These are phyloP conservation scores for Sebastiscus tertius DNA, from an alignment of 2,797 vertebrate genomes.

Conservation along the genomic window DNA sequence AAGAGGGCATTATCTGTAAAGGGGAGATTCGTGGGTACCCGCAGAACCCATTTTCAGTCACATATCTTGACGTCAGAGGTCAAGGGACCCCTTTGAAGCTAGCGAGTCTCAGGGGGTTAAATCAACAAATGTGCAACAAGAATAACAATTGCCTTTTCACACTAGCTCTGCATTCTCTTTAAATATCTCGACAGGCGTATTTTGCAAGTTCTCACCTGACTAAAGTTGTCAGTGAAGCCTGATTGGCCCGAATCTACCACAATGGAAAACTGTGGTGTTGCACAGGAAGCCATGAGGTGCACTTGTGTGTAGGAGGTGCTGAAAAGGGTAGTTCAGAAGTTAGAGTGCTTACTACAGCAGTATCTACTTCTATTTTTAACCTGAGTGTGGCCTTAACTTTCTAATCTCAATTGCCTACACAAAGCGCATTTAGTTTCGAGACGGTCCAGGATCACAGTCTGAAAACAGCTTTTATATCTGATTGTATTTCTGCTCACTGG, in stretches of 20 bases:
- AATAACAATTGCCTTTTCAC: neutral
- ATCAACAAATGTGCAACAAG: neutral
- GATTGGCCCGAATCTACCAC: constrained; percentile 37
- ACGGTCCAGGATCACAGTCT: constrained; percentile 5
- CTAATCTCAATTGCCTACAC: constrained; percentile 50
- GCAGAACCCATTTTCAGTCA: too few relatives aligned
- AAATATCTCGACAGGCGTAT: neutral
- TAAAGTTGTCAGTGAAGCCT: constrained; percentile 28
- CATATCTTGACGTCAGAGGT: too few relatives aligned
- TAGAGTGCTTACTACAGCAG: constrained; percentile 69
- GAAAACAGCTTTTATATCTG: neutral
- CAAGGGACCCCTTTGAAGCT: too few relatives aligned
- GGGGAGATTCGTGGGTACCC: too few relatives aligned
- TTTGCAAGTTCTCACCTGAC: constrained; percentile 41
- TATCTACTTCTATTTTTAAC: constrained; percentile 77
- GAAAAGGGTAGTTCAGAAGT: constrained; percentile 71
- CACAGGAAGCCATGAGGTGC: constrained; percentile 79
- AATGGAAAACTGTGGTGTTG: constrained; percentile 81
- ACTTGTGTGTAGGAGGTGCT: constrained; percentile 72
- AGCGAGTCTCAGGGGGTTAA: neutral
- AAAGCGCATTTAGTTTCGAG: constrained; percentile 9
- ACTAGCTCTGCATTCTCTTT: neutral
- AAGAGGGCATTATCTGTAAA: too few relatives aligned
- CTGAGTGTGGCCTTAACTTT: constrained; percentile 39
- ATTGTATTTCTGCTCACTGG: neutral